phyloP scores from a whole-genome alignment of 2,113 vertebrate species.

The Anoplopoma fimbria region DNA sequence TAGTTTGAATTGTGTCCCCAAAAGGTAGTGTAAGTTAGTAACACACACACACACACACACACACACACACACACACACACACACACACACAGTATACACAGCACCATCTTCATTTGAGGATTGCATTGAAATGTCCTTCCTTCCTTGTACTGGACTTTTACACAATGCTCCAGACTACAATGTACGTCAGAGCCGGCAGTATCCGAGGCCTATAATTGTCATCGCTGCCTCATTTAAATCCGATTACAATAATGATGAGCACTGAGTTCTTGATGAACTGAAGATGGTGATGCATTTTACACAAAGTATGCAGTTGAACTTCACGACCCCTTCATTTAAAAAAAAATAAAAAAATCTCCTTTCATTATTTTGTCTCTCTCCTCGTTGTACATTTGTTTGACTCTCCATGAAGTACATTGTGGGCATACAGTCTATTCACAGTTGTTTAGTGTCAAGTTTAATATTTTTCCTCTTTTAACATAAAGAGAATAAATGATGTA shows the following conservation, averaged over 20 bases:
- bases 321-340: background rate
- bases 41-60: background rate
- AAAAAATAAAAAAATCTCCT: background rate
- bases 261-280: background rate
- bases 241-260: constrained; percentile 1
- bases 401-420: background rate
- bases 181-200: background rate
- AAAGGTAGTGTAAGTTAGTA: no score
- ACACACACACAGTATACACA: background rate
- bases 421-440: background rate
- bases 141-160: background rate
- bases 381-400: background rate
- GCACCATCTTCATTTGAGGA: background rate
- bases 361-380: background rate
- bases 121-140: background rate
- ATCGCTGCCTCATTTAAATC: constrained; percentile 20
- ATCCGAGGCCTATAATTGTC: constrained; percentile 5
- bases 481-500: background rate
- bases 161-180: background rate
- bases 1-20: no score
- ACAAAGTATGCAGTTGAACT: constrained; percentile 5
- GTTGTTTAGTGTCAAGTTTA: background rate
- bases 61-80: background rate
- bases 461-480: background rate
- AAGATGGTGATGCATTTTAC: background rate